Evolutionary conservation across 2,888 invertebrate genomes (phyloP), one percentile per base, ranked within the genome.

Genomic region (Podotricha telesiphe): DNA sequence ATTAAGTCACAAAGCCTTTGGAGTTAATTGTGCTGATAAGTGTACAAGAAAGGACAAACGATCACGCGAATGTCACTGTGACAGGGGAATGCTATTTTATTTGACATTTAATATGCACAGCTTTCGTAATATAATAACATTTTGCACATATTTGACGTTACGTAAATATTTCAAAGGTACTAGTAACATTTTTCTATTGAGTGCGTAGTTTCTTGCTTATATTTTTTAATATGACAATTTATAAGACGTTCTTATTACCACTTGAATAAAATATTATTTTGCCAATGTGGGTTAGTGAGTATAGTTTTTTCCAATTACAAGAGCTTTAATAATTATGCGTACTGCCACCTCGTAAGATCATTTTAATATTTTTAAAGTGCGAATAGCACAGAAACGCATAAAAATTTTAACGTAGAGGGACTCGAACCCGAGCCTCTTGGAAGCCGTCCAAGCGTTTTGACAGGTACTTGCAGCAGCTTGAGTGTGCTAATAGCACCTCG

Each of bases 21-120:
- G 82, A 86, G 82, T 82, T 85, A 88, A 87, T 87, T 85, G 83
- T 76, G 79, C 79, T 82, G 86, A 88, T 89, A 88, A 85, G 79
- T 72, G 55, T 66, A 66, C 55, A 66, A 63, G 64, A 64, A 63
- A 68, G 63, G 55, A 70, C 62, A 67, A 37, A 69, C 64, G 47
- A 68, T 66, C 63, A 64, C 66, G 63, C 61, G 68, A 70, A 70
- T 68, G 70, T 70, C 66, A 63, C 40, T 66, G 53, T 48, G 66
- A 67, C 64, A 66, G 62, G 53, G 40, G 70, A 70, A 70, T 68
- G 67, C 59, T 66, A 66, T 68, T 72, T 56, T 63, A 65, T 69
- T 64, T 72, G 70, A 70, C 66, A 70, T 72, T 72, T 66, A 66
- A 58, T 61, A 68, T 64, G 63, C 65, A 45, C 48, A 50, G 48